A percentile compares a stretch with the other conserved stretches of the same genome.
Conservation (phyloP, 2,113 vertebrate genomes). For the Cryptomyrus ogoouensis region DNA sequence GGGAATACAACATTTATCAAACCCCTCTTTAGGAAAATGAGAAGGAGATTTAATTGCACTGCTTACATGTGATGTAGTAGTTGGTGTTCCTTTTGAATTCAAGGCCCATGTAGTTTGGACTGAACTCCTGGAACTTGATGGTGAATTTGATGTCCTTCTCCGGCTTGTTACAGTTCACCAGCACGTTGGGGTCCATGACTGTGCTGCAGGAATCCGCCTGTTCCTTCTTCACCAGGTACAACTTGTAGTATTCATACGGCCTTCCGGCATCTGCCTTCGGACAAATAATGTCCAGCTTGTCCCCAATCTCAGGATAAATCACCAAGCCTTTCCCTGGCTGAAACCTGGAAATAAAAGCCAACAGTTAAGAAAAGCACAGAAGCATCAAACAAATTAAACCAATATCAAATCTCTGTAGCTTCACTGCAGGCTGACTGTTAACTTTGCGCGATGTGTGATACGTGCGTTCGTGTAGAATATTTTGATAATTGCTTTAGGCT, state of each 20-base stretch:
- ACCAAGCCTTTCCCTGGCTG: conserved; percentile 79
- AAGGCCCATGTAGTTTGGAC: conserved; percentile 97
- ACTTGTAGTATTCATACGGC: conserved; percentile 95
- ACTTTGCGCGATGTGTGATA: not conserved
- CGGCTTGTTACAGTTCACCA: conserved; percentile 92
- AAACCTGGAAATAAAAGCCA: conserved; percentile 61
- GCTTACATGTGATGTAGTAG: conserved; percentile 99
- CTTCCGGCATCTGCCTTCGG: conserved; percentile 76
- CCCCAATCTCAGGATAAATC: conserved; percentile 94
- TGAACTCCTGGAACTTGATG: conserved; percentile 99
- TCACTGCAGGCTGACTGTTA: not conserved
- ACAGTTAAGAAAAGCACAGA: not conserved
- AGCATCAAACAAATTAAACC: conserved; percentile 1
- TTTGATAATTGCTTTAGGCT: conserved; percentile 1
- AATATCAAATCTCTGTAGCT: not conserved
- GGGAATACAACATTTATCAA: not conserved
- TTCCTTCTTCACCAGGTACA: conserved; percentile 86
- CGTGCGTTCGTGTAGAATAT: not conserved
- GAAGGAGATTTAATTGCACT: not conserved
- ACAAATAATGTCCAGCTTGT: conserved; percentile 97
- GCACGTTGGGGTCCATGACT: conserved; percentile 83
- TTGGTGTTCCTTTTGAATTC: conserved; percentile 87
- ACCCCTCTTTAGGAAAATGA: not conserved
- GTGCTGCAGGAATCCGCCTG: conserved; percentile 92
- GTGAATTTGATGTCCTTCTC: conserved; percentile 95